Base-by-base conservation (phyloP, 2,797 vertebrate genomes). In the Potorous gilbertii region DNA sequence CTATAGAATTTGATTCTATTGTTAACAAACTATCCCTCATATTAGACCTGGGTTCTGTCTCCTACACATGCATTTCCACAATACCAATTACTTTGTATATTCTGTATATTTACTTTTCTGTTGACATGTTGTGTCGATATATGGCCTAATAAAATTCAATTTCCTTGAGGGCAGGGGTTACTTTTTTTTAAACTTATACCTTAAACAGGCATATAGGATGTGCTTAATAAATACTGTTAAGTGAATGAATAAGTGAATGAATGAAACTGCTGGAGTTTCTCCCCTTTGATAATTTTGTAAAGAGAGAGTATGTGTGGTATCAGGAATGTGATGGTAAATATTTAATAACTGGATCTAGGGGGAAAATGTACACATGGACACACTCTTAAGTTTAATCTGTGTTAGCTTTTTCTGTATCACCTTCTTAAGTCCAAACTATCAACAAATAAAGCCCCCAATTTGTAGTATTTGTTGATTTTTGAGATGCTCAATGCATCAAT, bases 401-500 rank as follows among this genome's bases (percentile, higher is more conserved):
- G 40, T 62, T 34, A 62, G 59, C 18, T 40, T 81, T 81, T 81
- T 24, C 16, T 81, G 2, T 3, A 81, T 40, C n/a, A 24, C 6
- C 31, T 34, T 59, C 16, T 66, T 40, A 81, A 24, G n/a, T 46
- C n/a, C n/a, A 81, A 24, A 24, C 2, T 24, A 81, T 81, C n/a
- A 46, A 81, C n/a, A 81, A 40, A 81, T 81, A 46, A 81, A 81
- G 40, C 40, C 2, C 18, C 66, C n/a, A 3, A 40, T 21, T 81
- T 40, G n/a, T 0, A 81, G 18, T 81, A 18, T 21, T 46, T 81
- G 18, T 13, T 46, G 18, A 46, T 81, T 81, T 81, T 18, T 81
- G 21, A 95, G 92, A 95, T 97, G 92, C 52, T 74, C 92, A 57
- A 95, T 29, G 46, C 93, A 95, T 21, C 91, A 59, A 94, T 90